Evolutionary conservation across 2,113 vertebrate genomes (phyloP), one percentile per base, ranked within the genome.

Genomic region (Perca fluviatilis): DNA sequence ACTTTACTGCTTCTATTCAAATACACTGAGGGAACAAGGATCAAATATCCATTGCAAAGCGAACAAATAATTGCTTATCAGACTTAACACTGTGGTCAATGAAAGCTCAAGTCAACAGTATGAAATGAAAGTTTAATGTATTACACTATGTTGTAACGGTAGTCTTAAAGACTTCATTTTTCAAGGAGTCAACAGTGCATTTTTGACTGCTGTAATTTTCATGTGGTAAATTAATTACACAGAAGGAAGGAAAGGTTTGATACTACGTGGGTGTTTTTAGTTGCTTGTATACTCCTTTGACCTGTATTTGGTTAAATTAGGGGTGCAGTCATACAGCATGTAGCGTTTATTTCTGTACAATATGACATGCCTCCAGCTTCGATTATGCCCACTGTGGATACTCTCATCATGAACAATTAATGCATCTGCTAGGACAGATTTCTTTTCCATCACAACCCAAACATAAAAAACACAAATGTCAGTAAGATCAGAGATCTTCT

Each of bases 81-180:
- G 19, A 51, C 21, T 50, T n/a, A 80, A 25, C n/a, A 69, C 64
- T 62, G 27, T 66, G 25, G 18, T 25, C 2, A 74, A 68, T 46
- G 6, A 63, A 70, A 63, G 25, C 12, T 63, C 43, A 63, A 46
- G 36, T 80, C 63, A 62, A 0, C 21, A 30, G 16, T 70, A 43
- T 72, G 16, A 54, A 79, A 60, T 25, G 4, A 10, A 16, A 70
- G 40, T 83, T 77, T 58, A 49, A 73, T 61, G 58, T 76, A 36
- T 57, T 40, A 40, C 23, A 68, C 6, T 30, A n/a, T 67, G 23
- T 47, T 70, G 18, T 69, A 47, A 56, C n/a, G 0, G 49, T 2
- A 14, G 30, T 49, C 40, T 40, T 57, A n/a, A 43, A 65, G 43
- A 43, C 75, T 15, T 50, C 4, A 43, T 69, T 18, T n/a, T 57